A percentile compares a stretch with the other conserved stretches of the same genome.
Conservation (phyloP, 2,113 vertebrate species). For the Hyaena hyaena region DNA sequence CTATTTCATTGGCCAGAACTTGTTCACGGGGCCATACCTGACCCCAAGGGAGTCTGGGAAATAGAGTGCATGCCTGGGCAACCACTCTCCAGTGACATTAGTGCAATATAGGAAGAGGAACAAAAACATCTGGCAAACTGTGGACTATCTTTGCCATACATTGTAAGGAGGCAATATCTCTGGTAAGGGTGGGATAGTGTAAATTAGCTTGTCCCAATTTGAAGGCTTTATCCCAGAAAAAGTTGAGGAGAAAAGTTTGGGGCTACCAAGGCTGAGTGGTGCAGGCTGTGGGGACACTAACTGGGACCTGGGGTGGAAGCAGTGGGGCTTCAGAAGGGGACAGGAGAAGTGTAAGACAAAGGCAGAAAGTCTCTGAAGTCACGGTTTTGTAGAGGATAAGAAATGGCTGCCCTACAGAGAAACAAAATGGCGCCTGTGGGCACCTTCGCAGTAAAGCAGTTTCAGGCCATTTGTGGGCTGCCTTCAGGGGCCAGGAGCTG, state of each 20-base stretch:
- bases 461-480: conserved; percentile 22
- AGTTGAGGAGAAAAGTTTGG: not conserved
- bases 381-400: not conserved
- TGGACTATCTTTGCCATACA: not conserved
- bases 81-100: not conserved
- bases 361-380: not conserved
- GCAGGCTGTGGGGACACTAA: not conserved
- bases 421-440: not conserved
- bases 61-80: not conserved
- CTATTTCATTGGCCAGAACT: not conserved
- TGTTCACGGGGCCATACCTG: not conserved
- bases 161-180: not conserved
- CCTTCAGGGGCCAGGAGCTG: conserved; percentile 1
- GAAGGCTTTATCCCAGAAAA: not conserved
- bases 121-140: not conserved
- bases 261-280: not conserved
- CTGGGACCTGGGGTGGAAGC: not conserved
- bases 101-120: not conserved
- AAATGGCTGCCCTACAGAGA: not conserved
- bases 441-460: not conserved
- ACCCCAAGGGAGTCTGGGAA: not conserved
- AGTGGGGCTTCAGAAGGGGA: not conserved
- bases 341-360: not conserved
- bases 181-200: not conserved
- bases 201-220: not conserved